Percentiles rank a stretch among this genome's conserved stretches.
phyloP scores from a whole-genome alignment of 2,888 invertebrate genomes.

The Erebia ligea region DNA sequence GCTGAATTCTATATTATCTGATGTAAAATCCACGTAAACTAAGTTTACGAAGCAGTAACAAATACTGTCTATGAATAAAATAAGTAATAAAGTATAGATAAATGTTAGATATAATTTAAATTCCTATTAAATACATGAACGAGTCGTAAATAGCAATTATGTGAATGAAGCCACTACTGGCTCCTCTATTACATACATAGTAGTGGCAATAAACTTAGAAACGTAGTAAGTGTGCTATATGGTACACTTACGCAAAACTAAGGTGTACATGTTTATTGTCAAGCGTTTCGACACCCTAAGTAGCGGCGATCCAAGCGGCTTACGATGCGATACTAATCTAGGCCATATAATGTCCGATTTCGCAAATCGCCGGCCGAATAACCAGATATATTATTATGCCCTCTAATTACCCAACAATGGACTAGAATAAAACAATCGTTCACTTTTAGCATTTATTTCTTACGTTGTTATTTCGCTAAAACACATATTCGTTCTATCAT shows the following conservation, averaged over 20 bases:
- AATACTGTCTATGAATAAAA: background rate
- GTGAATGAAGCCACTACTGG: slow-evolving; percentile 5
- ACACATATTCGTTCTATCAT: slow-evolving; percentile 55
- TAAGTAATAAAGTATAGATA: background rate
- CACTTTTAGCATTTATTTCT: slow-evolving; percentile 62
- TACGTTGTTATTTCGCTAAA: slow-evolving; percentile 55
- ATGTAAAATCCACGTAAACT: background rate
- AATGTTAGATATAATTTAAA: background rate
- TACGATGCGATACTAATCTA: slow-evolving; percentile 68
- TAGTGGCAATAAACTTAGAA: slow-evolving; percentile 1
- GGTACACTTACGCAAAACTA: slow-evolving; percentile 62
- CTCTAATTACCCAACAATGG: slow-evolving; percentile 51
- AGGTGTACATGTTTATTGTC: slow-evolving; percentile 66
- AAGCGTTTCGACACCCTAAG: slow-evolving; percentile 61
- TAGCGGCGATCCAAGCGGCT: slow-evolving; percentile 56
- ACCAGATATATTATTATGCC: slow-evolving; percentile 49
- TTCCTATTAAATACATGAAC: slow-evolving; percentile 14
- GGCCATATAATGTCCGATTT: slow-evolving; percentile 73
- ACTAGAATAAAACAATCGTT: slow-evolving; percentile 47
- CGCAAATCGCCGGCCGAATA: slow-evolving; percentile 66
- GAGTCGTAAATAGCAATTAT: background rate
- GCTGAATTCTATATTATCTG: background rate
- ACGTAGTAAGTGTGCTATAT: slow-evolving; percentile 31
- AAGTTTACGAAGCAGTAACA: background rate
- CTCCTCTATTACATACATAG: background rate